Percentiles rank a stretch among this genome's conserved stretches.
Evolutionary conservation across 2,113 vertebrate species (phyloP).

Genomic region (Aplodontia rufa): DNA sequence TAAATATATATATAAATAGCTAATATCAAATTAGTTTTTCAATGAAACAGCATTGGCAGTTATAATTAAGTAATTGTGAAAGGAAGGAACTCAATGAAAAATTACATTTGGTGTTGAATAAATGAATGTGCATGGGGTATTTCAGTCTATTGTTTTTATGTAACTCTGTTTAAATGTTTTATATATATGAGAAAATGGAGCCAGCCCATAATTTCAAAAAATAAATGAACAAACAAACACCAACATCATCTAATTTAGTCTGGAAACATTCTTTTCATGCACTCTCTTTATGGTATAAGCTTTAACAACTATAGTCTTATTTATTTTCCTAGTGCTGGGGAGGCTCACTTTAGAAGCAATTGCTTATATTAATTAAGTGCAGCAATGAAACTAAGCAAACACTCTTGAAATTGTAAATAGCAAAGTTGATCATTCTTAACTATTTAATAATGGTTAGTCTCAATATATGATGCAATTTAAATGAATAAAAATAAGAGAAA

Average conservation of each 20-base stretch:
- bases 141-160: neutral
- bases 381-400: neutral
- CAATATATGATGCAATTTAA: neutral
- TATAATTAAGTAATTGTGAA: constrained; percentile 24
- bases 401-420: constrained; percentile 26
- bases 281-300: neutral
- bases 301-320: constrained; percentile 12
- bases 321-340: neutral
- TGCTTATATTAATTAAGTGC: constrained; percentile 29
- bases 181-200: neutral
- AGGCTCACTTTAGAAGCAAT: neutral
- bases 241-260: neutral
- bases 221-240: neutral
- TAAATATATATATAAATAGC: neutral
- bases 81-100: neutral
- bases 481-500: neutral
- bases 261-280: neutral
- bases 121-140: neutral
- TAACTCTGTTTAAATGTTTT: neutral
- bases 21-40: neutral
- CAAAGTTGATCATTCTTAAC: neutral
- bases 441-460: neutral
- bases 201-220: neutral
- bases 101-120: neutral
- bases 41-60: neutral